phyloP scores from a whole-genome alignment of 2,888 invertebrate genomes.

The Polyommatus icarus region DNA sequence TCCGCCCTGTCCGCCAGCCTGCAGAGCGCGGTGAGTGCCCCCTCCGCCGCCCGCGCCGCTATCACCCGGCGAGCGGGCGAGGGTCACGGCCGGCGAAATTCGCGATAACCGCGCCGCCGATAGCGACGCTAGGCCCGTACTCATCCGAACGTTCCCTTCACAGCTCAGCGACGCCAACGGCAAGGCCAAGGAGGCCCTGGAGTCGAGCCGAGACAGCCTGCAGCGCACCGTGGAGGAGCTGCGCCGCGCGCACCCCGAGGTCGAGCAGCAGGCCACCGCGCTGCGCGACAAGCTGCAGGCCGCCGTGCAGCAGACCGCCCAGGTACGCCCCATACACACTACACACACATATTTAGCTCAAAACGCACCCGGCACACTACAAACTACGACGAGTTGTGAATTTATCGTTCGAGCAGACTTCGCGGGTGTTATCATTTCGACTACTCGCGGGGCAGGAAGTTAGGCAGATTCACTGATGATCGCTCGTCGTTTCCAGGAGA shows the following conservation, averaged over 20 bases:
- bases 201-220: constrained; percentile 55
- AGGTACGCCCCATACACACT: constrained; percentile 45
- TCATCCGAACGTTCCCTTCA: background rate
- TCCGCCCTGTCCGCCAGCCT: constrained; percentile 53
- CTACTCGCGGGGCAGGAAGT: background rate
- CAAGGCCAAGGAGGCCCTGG: constrained; percentile 65
- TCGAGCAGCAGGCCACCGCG: constrained; percentile 59
- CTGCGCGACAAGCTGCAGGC: constrained; percentile 58
- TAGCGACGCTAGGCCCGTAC: background rate
- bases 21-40: constrained; percentile 60
- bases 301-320: constrained; percentile 57
- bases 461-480: background rate
- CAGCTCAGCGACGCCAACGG: constrained; percentile 65
- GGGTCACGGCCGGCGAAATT: constrained; percentile 25
- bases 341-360: background rate
- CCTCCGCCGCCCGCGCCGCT: background rate
- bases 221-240: constrained; percentile 60
- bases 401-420: no score
- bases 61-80: background rate
- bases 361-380: background rate
- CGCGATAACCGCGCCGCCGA: constrained; percentile 19
- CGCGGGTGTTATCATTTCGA: no score
- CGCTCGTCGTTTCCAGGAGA: constrained; percentile 49
- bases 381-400: no score
- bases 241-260: constrained; percentile 66